phyloP scores from a whole-genome alignment of 1,140 invertebrate genomes.

The Ceratosolen fusciceps region DNA sequence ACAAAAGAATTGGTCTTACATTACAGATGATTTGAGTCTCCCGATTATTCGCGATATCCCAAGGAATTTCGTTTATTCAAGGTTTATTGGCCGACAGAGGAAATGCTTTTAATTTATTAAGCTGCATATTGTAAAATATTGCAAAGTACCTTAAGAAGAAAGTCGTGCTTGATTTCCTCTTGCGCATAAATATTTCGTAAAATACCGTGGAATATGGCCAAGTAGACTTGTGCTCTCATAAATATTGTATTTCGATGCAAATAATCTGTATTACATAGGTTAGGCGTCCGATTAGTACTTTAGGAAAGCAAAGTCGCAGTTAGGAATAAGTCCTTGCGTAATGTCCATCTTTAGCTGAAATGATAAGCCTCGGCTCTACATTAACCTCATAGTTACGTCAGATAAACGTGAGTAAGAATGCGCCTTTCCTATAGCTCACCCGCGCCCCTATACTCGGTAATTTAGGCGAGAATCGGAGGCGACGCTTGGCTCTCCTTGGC shows the following conservation, averaged over 20 bases:
- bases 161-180: not conserved
- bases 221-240: not conserved
- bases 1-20: too few relatives aligned
- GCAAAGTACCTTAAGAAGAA: not conserved
- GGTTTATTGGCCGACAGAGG: not conserved
- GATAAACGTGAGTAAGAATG: not conserved
- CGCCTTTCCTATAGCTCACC: too few relatives aligned
- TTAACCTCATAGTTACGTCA: conserved; percentile 17
- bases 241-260: conserved; percentile 23
- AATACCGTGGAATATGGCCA: not conserved
- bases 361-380: not conserved
- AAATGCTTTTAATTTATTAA: not conserved
- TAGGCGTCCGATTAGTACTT: too few relatives aligned
- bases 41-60: too few relatives aligned
- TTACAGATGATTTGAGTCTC: too few relatives aligned
- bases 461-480: not conserved
- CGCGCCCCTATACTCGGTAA: too few relatives aligned
- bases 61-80: too few relatives aligned
- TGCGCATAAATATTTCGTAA: not conserved
- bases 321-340: not conserved
- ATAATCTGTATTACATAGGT: not conserved
- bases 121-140: not conserved
- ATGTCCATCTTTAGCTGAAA: conserved; percentile 8
- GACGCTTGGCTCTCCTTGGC: not conserved
- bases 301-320: conserved; percentile 16